A percentile compares a stretch with the other conserved stretches of the same genome.
phyloP scores from a whole-genome alignment of 1,140 invertebrate genomes.

The fruit fly (Drosophila melanogaster) region Release_6_plus_ISO1_MT NT_033779.5:12395001-12395500 shows the following conservation, averaged over 20 bases:
- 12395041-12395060: not conserved
- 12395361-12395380: slow-evolving; percentile 40
- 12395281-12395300: slow-evolving; percentile 35
- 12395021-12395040: not conserved
- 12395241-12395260: not conserved
- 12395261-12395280: slow-evolving; percentile 26
- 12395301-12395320: slow-evolving; percentile 72
- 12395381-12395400: slow-evolving; percentile 1
- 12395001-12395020: not conserved
- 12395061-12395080: not conserved
- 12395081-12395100: too few species aligned
- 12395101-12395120: too few species aligned
- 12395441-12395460: slow-evolving; percentile 62
- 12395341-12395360: slow-evolving; percentile 18
- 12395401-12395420: slow-evolving; percentile 55
- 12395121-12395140: not conserved
- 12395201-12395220: slow-evolving; percentile 37
- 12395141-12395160: slow-evolving; percentile 7
- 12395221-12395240: not conserved
- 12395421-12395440: slow-evolving; percentile 50
- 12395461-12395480: slow-evolving; percentile 62
- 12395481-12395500: slow-evolving; percentile 34
- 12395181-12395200: slow-evolving; percentile 44
- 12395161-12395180: slow-evolving; percentile 44
- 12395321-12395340: slow-evolving; percentile 60